Base-by-base conservation (phyloP, 2,113 vertebrate species). In the Mus pahari region DNA sequence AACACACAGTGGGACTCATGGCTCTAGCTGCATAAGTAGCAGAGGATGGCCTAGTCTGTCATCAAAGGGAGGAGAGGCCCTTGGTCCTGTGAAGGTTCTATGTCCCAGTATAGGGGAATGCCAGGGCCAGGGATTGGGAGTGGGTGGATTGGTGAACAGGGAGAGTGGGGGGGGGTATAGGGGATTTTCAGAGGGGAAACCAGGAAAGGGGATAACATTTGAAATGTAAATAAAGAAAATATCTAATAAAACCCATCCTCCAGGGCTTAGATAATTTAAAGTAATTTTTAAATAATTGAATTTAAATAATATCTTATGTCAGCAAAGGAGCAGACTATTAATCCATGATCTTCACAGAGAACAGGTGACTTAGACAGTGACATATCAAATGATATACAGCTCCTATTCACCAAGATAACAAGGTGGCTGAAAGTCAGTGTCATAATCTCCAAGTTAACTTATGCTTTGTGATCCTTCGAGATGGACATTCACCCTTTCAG, bases 341-440 rank as follows among this genome's bases (percentile, higher is more conserved):
- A 86, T 55, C 92, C 90, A 62, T n/a, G 24, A 12, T 88, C 74
- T 92, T 96, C 70, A 42, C 77, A 77, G 68, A 78, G 45, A 39
- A 48, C 39, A 53, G 66, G 86, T 89, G 64, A 95, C 93, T 95
- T 88, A 66, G 39, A 58, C 75, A 53, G 71, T 39, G 91, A 60
- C 66, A 74, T 89, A 97, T 96, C 71, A 94, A 90, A 78, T 96
- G 94, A 86, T 77, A 8, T 74, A 70, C 66, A 87, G 36, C 94
- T 96, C 92, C 93, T 94, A 92, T 94, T 91, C 86, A 78, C 90
- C 77, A 90, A 96, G 90, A 86, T 96, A 90, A 79, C 95, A 86
- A 70, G 90, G 86, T 89, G 48, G 58, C 91, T 78, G 48, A 94
- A 94, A 89, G 60, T 20, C 74, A 68, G 53, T 96, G 42, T 28